Base-by-base conservation (phyloP, 2,888 invertebrate genomes). In the Lacanobia wlatinum region DNA sequence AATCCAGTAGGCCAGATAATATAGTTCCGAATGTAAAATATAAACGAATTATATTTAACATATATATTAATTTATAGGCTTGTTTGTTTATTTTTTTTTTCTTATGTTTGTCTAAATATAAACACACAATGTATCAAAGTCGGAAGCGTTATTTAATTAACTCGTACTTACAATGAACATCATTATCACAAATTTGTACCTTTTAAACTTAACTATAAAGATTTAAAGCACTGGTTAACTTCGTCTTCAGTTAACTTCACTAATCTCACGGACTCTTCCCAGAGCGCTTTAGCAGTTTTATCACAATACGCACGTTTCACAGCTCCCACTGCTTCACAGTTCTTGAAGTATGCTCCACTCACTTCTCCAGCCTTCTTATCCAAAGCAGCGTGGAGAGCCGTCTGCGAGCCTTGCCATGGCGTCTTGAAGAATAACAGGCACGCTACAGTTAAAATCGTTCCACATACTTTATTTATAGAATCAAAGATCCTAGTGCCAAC, bases 401-500 rank as follows among this genome's bases (percentile, higher is more conserved):
- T 86, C 34, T 85, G 85, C 2, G 86, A 80, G 7, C 83, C 86
- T 21, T 74, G 60, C 84, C 85, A 84, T 0, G 80, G 76, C 2
- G 84, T 82, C 14, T 86, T 86, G 23, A 78, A 84, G 4, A 97
- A 96, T 4, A 73, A 12, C 8, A 21, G n/a, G 14, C 96, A 94
- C 7, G 97, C 90, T 1, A 96, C 85, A 80, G 94, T 94, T n/a
- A 97, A 74, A 0, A 97, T 96, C 0, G 23, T 0, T 0, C 90
- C 91, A 66, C 96, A 94, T 89, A 96, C 0, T 96, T 93, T 73
- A 97, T 83, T 83, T 0, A 62, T 1, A 4, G 84, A 82, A 3
- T 85, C 95, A 97, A 97, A 98, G 56, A 98, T 98, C 23, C 97
- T 97, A 0, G 98, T 97, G 83, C 98, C 97, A 55, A 98, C 97